Conservation (phyloP, 2,888 invertebrate genomes). For the Lasiommata megera region DNA sequence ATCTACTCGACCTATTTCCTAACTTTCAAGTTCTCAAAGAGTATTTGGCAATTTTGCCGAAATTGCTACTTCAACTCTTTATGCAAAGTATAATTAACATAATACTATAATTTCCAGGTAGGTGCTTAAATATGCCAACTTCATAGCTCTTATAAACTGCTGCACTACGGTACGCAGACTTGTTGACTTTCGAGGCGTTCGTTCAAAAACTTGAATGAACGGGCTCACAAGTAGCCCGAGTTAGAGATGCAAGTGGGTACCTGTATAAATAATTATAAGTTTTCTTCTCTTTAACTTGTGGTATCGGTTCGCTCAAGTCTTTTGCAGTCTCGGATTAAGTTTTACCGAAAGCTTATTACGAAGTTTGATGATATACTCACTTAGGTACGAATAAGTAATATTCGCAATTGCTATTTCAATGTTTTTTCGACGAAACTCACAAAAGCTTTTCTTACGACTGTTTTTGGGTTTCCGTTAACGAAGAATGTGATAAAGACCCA, state of each 20-base stretch:
- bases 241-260: slow-evolving; percentile 10
- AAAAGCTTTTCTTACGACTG: too few species aligned
- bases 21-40: too few species aligned
- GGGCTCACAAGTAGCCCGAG: slow-evolving; percentile 14
- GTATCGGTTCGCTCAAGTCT: slow-evolving; percentile 14
- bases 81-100: slow-evolving; percentile 6
- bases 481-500: too few species aligned
- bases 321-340: slow-evolving; percentile 16
- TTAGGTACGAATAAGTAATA: background rate
- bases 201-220: slow-evolving; percentile 22
- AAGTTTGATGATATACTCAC: background rate
- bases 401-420: background rate
- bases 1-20: too few species aligned
- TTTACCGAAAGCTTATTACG: slow-evolving; percentile 9
- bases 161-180: slow-evolving; percentile 12
- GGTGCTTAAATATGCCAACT: slow-evolving; percentile 11
- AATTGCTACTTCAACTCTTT: too few species aligned
- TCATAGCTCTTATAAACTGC: slow-evolving; percentile 14
- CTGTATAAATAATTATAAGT: slow-evolving; percentile 22
- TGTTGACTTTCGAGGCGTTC: slow-evolving; percentile 17
- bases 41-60: too few species aligned
- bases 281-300: slow-evolving; percentile 15
- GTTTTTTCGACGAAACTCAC: too few species aligned
- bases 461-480: too few species aligned
- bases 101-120: slow-evolving; percentile 4